Percentiles rank a stretch among this genome's conserved stretches.
phyloP scores from a whole-genome alignment of 2,888 invertebrate species.

The Protodeltote pygarga region DNA sequence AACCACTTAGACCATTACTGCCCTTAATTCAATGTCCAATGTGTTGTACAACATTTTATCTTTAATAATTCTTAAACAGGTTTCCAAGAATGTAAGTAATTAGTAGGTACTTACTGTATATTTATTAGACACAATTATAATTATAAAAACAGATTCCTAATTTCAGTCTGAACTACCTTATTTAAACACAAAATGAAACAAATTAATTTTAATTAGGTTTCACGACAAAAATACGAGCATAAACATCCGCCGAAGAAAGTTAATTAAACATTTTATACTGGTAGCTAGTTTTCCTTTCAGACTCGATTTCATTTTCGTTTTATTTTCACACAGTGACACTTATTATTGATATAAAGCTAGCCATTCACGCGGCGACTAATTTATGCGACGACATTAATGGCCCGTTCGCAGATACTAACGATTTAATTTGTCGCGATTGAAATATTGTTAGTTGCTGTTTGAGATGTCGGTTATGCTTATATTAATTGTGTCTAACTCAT shows the following conservation, averaged over 20 bases:
- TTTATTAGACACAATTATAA: too few relatives aligned
- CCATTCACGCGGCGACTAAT: slow-evolving; percentile 36
- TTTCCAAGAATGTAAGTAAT: too few relatives aligned
- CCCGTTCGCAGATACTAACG: slow-evolving; percentile 28
- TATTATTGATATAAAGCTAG: slow-evolving; percentile 33
- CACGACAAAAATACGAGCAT: too few relatives aligned
- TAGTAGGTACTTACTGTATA: too few relatives aligned
- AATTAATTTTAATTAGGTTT: too few relatives aligned
- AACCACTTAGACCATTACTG: too few relatives aligned
- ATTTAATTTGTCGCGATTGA: slow-evolving; percentile 37
- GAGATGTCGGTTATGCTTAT: slow-evolving; percentile 10
- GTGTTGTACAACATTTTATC: too few relatives aligned
- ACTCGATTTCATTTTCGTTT: slow-evolving; percentile 41
- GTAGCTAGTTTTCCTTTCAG: slow-evolving; percentile 10
- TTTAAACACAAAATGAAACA: too few relatives aligned
- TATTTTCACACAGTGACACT: slow-evolving; percentile 39
- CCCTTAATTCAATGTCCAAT: too few relatives aligned
- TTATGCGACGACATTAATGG: slow-evolving; percentile 17
- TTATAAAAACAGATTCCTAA: too few relatives aligned
- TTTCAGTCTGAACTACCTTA: too few relatives aligned
- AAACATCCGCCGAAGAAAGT: not conserved
- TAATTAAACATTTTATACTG: slow-evolving; percentile 4
- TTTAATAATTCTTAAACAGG: too few relatives aligned
- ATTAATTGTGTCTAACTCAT: slow-evolving; percentile 18
- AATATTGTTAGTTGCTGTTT: slow-evolving; percentile 20